Percentiles rank a stretch among this genome's conserved stretches.
Evolutionary conservation across 2,797 vertebrate genomes (phyloP).

Genomic region (Urocyon cinereoargenteus): DNA sequence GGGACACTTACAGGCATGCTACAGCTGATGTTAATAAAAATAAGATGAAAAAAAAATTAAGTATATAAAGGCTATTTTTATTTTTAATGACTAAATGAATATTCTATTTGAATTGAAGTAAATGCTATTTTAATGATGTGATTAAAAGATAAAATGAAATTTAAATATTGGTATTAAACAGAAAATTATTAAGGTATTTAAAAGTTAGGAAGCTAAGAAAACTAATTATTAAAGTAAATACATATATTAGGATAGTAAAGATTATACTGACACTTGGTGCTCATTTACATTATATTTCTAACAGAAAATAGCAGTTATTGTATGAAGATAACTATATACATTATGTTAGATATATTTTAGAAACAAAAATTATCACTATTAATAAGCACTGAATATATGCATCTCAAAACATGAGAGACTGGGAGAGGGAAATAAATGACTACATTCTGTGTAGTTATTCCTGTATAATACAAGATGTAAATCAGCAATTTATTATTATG

Average conservation of each 20-base stretch:
- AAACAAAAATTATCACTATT: not conserved
- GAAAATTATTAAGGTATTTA: not conserved
- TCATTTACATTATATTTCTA: not conserved
- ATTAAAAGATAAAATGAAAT: not conserved
- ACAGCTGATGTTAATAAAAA: not conserved
- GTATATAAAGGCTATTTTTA: not conserved
- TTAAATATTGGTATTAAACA: not conserved
- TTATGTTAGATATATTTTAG: not conserved
- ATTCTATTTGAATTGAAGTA: not conserved
- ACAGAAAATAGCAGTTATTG: not conserved
- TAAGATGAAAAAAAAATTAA: not conserved
- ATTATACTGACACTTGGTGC: not conserved
- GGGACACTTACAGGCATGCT: rapidly evolving
- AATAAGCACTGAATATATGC: not conserved
- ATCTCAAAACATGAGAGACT: not conserved
- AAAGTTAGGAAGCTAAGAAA: not conserved
- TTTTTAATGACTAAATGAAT: not conserved
- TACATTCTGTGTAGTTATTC: not conserved
- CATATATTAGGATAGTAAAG: not conserved
- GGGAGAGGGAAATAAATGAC: not conserved
- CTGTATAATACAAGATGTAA: not conserved
- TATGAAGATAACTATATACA: not conserved
- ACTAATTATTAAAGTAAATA: not conserved
- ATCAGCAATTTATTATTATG: not conserved
- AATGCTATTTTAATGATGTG: not conserved